Percentiles rank a stretch among this genome's conserved stretches.
Conservation (phyloP, 2,888 invertebrate species). For the Lagria hirta region DNA sequence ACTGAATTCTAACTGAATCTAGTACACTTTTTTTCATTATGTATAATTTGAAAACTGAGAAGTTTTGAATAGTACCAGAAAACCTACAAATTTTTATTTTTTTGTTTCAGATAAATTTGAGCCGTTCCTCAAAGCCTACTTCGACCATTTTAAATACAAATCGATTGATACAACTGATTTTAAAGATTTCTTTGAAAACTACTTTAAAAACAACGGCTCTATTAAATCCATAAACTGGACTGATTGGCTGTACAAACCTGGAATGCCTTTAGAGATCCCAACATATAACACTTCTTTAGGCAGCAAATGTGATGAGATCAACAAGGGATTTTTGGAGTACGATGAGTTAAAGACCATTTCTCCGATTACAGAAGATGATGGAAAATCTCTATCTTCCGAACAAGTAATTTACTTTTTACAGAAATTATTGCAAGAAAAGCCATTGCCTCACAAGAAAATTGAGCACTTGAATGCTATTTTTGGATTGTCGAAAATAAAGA, state of each 20-base stretch:
- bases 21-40: too few species aligned
- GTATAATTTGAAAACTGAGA: too few species aligned
- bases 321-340: constrained; percentile 60
- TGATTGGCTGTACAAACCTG: constrained; percentile 76
- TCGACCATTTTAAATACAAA: constrained; percentile 76
- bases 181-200: constrained; percentile 68
- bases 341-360: constrained; percentile 49
- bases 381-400: constrained; percentile 58
- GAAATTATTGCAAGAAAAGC: constrained; percentile 61
- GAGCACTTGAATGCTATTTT: constrained; percentile 66
- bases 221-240: constrained; percentile 78
- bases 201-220: constrained; percentile 63
- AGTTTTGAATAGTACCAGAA: too few species aligned
- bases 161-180: constrained; percentile 84
- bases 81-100: too few species aligned
- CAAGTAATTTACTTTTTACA: constrained; percentile 72
- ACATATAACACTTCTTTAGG: constrained; percentile 71
- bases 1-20: too few species aligned
- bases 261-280: constrained; percentile 88
- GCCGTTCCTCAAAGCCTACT: constrained; percentile 78
- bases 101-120: constrained; percentile 66
- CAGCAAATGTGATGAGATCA: constrained; percentile 61
- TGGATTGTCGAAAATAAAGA: constrained; percentile 64
- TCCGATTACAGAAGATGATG: constrained; percentile 58
- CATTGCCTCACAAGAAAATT: constrained; percentile 59